A percentile compares a stretch with the other conserved stretches of the same genome.
Evolutionary conservation across 2,797 vertebrate species (phyloP).

Genomic region (Cuculus canorus): DNA sequence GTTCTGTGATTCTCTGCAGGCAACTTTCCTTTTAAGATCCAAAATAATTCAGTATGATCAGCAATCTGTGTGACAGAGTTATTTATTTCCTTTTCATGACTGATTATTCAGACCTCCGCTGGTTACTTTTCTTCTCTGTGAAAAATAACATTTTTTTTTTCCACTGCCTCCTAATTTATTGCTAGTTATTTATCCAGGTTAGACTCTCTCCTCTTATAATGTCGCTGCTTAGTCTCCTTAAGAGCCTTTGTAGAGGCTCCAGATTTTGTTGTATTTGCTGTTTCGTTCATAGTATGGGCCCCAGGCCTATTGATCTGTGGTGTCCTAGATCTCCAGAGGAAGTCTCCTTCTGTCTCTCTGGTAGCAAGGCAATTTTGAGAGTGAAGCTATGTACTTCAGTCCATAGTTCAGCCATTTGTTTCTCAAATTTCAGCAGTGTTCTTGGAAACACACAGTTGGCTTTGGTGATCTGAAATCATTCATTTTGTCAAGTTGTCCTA

Average conservation of each 20-base stretch:
- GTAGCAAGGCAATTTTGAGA: background rate
- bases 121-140: background rate
- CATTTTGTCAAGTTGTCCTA: background rate
- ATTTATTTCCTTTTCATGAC: background rate
- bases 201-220: background rate
- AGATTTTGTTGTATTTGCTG: background rate
- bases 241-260: background rate
- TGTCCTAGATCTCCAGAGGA: background rate
- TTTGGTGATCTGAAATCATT: background rate
- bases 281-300: background rate
- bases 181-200: background rate
- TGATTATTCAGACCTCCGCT: background rate
- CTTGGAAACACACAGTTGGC: background rate
- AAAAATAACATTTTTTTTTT: background rate
- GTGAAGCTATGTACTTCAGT: background rate
- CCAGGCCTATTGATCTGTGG: background rate
- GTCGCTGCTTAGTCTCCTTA: background rate
- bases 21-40: background rate
- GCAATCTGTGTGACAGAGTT: background rate
- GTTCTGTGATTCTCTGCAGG: background rate
- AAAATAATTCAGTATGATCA: background rate
- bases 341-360: background rate
- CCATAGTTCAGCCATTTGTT: background rate
- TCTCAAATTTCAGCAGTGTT: background rate
- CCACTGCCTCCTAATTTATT: background rate